A percentile compares a stretch with the other conserved stretches of the same genome.
Conservation (phyloP, 1,140 invertebrate species). For the Bradynema listronoti region DNA sequence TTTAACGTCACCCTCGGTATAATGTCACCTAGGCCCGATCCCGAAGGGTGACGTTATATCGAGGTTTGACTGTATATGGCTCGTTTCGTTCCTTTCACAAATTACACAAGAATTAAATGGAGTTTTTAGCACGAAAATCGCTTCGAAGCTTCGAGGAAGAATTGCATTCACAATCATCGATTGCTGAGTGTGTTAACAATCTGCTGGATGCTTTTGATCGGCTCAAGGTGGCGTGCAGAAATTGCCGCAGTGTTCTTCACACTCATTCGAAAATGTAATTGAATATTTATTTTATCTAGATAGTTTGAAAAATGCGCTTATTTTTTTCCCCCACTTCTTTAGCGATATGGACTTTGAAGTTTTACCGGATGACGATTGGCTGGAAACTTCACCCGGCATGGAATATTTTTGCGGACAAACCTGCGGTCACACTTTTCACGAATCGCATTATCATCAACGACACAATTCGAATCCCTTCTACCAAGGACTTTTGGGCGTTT, state of each 20-base stretch:
- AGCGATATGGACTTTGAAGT: conserved; percentile 30
- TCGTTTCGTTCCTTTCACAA: too few relatives aligned
- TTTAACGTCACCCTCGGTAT: too few relatives aligned
- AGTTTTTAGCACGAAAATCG: conserved; percentile 20
- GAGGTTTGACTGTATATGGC: too few relatives aligned
- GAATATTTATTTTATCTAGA: too few relatives aligned
- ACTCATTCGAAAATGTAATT: conserved; percentile 20
- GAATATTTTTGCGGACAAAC: conserved; percentile 41
- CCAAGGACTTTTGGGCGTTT: conserved; percentile 15
- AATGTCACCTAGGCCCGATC: too few relatives aligned
- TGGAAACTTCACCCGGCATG: conserved; percentile 32
- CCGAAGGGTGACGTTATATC: too few relatives aligned
- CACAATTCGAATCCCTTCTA: too few relatives aligned
- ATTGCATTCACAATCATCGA: conserved; percentile 7
- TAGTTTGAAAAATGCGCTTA: neutral
- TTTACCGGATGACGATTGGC: conserved; percentile 42
- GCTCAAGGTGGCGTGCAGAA: conserved; percentile 21
- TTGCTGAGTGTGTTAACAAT: conserved; percentile 30
- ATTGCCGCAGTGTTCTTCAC: conserved; percentile 10
- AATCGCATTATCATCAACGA: neutral
- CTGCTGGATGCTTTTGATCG: neutral
- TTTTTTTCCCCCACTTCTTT: neutral
- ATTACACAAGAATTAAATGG: too few relatives aligned
- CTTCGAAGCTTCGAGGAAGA: conserved; percentile 25
- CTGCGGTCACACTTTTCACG: conserved; percentile 17